Base-by-base conservation (phyloP, 2,113 vertebrate species). In the Tyrannus savana region DNA sequence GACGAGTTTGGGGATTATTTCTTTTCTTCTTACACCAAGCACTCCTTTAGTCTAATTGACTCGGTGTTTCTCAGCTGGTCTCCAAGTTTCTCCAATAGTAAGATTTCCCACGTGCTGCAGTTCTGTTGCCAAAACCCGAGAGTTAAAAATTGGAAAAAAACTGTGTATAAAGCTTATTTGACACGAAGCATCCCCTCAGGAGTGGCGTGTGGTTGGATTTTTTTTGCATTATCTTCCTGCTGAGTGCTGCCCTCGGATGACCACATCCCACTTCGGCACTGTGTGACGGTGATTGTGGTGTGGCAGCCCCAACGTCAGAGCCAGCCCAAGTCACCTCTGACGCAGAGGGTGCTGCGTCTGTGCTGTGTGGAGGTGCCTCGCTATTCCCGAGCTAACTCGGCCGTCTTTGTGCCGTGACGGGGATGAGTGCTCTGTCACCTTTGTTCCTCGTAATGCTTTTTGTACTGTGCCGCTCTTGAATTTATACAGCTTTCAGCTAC, bases 391-490 rank as follows among this genome's bases (percentile, higher is more conserved):
- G 91, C 86, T 4, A 16, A 8, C 41, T 84, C 68, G 24, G 78
- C 87, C 63, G 2, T 21, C 55, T 21, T 10, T 31, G 60, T 46
- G 50, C 67, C 8, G 1, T 41, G 33, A 49, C 46, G 67, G 3
- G 1, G 83, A 33, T 49, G 19, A 60, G 62, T 17, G 35, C 41
- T 22, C 22, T 52, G 55, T 46, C 84, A 58, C 64, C 84, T 86
- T 23, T 14, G n/a, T 17, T 58, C 41, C 56, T 58, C 0, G 0
- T 10, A 22, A 33, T 21, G 3, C 44, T 22, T 79, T 67, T 7
- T 58, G 58, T 72, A 14, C 69, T 7, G 12, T 72, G 56, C 77
- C 3, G 7, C 84, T 67, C 24, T 47, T 71, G 66, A 44, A 85
- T 41, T 41, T 41, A 41, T 41, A 75, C 15, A 6, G 58, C 82